Evolutionary conservation across 2,797 vertebrate species (phyloP).

Genomic region (Huso huso): DNA sequence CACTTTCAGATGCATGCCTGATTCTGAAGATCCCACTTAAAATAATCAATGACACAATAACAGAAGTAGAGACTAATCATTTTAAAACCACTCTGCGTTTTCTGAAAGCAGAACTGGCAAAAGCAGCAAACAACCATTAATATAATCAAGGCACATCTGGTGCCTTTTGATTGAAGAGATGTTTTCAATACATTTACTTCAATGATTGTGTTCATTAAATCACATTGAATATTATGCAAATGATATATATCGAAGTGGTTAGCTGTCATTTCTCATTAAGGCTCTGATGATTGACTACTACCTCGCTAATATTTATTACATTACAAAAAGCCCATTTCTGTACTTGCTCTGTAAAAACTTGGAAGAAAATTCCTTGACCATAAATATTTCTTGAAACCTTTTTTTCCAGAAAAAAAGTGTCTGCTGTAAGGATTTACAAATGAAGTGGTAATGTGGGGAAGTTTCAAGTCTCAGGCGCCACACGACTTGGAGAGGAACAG

Average conservation of each 20-base stretch:
- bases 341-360: too few relatives aligned
- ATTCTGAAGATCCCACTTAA: slow-evolving; percentile 10
- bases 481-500: too few relatives aligned
- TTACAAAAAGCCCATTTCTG: too few relatives aligned
- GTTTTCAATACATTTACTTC: slow-evolving; percentile 36
- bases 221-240: slow-evolving; percentile 42
- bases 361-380: too few relatives aligned
- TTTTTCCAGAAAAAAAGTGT: too few relatives aligned
- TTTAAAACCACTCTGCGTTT: neutral
- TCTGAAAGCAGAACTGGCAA: slow-evolving; percentile 22
- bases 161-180: slow-evolving; percentile 33
- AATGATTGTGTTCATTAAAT: slow-evolving; percentile 47
- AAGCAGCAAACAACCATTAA: slow-evolving; percentile 20
- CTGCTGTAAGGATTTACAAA: too few relatives aligned
- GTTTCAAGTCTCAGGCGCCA: too few relatives aligned
- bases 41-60: slow-evolving; percentile 17
- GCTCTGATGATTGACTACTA: slow-evolving; percentile 23
- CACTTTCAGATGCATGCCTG: slow-evolving; percentile 12
- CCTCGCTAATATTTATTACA: too few relatives aligned
- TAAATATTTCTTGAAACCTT: too few relatives aligned
- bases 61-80: slow-evolving; percentile 10
- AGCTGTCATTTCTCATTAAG: slow-evolving; percentile 24
- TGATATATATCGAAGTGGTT: slow-evolving; percentile 32
- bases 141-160: slow-evolving; percentile 39
- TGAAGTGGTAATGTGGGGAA: too few relatives aligned